Evolutionary conservation across 1,140 invertebrate genomes (phyloP), one percentile per base, ranked within the genome.

Genomic region (Asobara japonica): DNA sequence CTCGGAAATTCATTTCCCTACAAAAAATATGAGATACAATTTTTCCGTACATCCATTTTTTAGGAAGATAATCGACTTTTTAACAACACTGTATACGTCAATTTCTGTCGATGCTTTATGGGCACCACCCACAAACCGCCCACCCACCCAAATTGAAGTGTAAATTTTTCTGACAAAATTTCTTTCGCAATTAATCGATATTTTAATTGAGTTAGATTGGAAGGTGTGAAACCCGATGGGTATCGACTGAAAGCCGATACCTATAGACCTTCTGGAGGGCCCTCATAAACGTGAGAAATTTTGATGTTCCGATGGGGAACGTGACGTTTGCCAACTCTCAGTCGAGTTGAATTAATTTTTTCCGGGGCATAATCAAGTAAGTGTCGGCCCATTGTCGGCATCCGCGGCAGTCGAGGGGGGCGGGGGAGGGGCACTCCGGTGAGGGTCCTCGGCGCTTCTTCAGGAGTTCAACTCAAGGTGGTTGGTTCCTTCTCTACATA

Each of bases 201-300:
- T 62, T 70, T 41, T 62, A 70, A 70, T 70, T 70, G 31, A 70
- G 62, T 70, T 70, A 70, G 29, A 70, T 38, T 62, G 38, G 36
- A 38, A 48, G n/a, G 56, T 33, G 25, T 60, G 67, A 60, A 29
- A 60, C 60, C 60, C 10, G 51, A 22, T 56, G 48, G 30, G 36
- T 64, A 45, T 70, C 38, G 68, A 45, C 51, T 61, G 33, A 51
- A 70, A 64, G 68, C 13, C 51, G 31, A 41, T 45, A 60, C 68
- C 68, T n/a, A n/a, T n/a, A 2, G 18, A 13, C 41, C 33, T 36
- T n/a, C n/a, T n/a, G n/a, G n/a, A n/a, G n/a, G 56, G 60, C 36
- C 20, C 11, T 7, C 33, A 62, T 51, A 38, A 38, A 25, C 27
- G 33, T 20, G 18, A 70, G 22, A 41, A 70, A 16, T 41, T n/a